These are phyloP conservation scores for Petrophora chlorosata DNA, from an alignment of 2,888 invertebrate genomes.

Conservation along the genomic window DNA sequence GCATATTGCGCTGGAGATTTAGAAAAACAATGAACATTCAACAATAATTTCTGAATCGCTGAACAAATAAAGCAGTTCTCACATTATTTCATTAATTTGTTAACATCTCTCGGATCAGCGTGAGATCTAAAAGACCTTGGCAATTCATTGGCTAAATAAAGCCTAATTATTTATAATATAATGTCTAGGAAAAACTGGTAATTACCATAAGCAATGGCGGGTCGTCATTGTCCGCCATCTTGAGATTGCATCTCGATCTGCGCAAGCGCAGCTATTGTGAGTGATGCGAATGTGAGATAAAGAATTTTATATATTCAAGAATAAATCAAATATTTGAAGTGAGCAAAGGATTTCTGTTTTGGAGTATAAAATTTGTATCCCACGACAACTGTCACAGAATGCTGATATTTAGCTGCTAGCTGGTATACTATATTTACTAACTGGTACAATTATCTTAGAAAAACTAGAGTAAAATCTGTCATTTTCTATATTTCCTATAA, in stretches of 20 bases:
- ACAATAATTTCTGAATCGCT: conserved; percentile 27
- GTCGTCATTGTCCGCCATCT: conserved; percentile 35
- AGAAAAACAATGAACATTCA: conserved; percentile 23
- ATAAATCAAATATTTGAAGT: too few relatives aligned
- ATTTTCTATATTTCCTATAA: too few relatives aligned
- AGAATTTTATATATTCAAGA: neutral
- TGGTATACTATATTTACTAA: too few relatives aligned
- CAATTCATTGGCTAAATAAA: conserved; percentile 34
- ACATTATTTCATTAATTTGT: conserved; percentile 35
- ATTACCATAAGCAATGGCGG: conserved; percentile 29
- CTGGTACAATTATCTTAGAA: too few relatives aligned
- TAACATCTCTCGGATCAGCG: conserved; percentile 27
- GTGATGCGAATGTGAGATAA: conserved; percentile 8
- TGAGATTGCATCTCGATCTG: conserved; percentile 30
- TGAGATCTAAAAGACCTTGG: conserved; percentile 35
- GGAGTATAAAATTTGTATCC: too few relatives aligned
- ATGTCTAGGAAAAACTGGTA: conserved; percentile 32
- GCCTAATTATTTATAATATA: conserved; percentile 31
- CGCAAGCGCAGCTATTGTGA: conserved; percentile 31
- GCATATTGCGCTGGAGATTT: conserved; percentile 18
- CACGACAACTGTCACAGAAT: too few relatives aligned
- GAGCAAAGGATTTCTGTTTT: too few relatives aligned
- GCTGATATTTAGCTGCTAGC: too few relatives aligned
- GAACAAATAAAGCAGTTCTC: conserved; percentile 37
- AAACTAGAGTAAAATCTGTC: too few relatives aligned